Base-by-base conservation (phyloP, 2,797 vertebrate species). In the Rhyacichthys aspro region DNA sequence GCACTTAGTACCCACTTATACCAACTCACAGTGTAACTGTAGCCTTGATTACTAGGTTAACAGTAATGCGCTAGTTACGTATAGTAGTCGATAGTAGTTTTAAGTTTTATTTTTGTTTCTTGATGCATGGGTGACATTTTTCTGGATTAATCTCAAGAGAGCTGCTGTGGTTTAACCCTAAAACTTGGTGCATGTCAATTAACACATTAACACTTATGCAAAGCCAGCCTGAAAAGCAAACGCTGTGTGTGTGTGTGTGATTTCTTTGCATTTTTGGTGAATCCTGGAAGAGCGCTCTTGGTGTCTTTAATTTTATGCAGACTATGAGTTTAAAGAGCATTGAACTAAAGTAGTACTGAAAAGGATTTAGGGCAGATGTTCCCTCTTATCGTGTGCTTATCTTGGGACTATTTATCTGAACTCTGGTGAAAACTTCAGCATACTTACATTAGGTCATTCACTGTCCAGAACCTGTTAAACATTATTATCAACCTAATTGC, bases 1-100 rank as follows among this genome's bases (percentile, higher is more conserved):
- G 45, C 58, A 56, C 50, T 85, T 70, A n/a, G n/a, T n/a, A n/a
- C n/a, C n/a, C 50, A 52, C 57, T 85, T 70, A 76, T 72, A 67
- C 46, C 57, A 80, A 68, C 56, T 71, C 49, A 36, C 53, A 49
- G 52, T 55, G 43, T 59, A 63, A 66, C 73, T 19, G 36, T 56
- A 34, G 38, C 19, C 7, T 43, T 63, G 45, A 17, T 39, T 53
- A 11, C 32, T 54, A 65, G 43, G 17, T 41, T 59, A 14, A 43
- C 58, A 39, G 23, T 59, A 64, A 53, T n/a, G 49, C 3, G 0
- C 36, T 52, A 60, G 59, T 36, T 11, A 42, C 15, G 36, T 52
- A 48, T 58, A 50, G 36, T 16, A 16, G 7, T 52, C 7, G 18
- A 34, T 34, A 34, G 15, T 14, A 34, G 41, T 43, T 32, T 55